Percentiles rank a stretch among this genome's conserved stretches.
phyloP scores from a whole-genome alignment of 2,888 invertebrate genomes.

The Phalera bucephala region DNA sequence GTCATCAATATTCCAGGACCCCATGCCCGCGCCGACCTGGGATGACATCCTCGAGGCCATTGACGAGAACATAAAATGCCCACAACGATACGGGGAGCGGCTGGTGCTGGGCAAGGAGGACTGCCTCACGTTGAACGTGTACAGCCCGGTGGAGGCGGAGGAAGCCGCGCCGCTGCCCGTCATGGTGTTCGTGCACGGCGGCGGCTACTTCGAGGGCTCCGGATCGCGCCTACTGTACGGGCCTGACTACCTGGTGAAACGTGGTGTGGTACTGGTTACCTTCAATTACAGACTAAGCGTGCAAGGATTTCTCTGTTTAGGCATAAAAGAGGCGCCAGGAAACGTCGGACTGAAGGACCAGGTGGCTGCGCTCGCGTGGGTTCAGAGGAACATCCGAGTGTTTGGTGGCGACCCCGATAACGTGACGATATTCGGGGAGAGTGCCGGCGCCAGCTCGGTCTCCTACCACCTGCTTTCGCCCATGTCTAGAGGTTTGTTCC shows the following conservation, averaged over 20 bases:
- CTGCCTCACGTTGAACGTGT: slow-evolving; percentile 36
- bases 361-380: slow-evolving; percentile 42
- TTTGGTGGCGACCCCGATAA: slow-evolving; percentile 47
- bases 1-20: slow-evolving; percentile 4
- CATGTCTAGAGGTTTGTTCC: slow-evolving; percentile 38
- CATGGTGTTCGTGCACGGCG: slow-evolving; percentile 42
- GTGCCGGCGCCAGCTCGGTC: slow-evolving; percentile 38
- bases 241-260: slow-evolving; percentile 25
- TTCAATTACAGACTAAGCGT: slow-evolving; percentile 42
- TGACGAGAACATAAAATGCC: slow-evolving; percentile 22
- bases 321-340: slow-evolving; percentile 42
- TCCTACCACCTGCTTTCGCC: slow-evolving; percentile 38
- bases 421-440: slow-evolving; percentile 45
- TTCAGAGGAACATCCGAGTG: slow-evolving; percentile 34
- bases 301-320: slow-evolving; percentile 39
- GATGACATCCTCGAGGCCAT: slow-evolving; percentile 23
- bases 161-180: slow-evolving; percentile 17
- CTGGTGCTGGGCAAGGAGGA: slow-evolving; percentile 25
- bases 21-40: slow-evolving; percentile 19
- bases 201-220: slow-evolving; percentile 32
- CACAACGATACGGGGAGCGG: slow-evolving; percentile 11
- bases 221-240: slow-evolving; percentile 17
- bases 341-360: slow-evolving; percentile 46
- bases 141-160: slow-evolving; percentile 12
- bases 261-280: slow-evolving; percentile 30